Conservation (phyloP, 2,113 vertebrate species). For the Chunga burmeisteri region DNA sequence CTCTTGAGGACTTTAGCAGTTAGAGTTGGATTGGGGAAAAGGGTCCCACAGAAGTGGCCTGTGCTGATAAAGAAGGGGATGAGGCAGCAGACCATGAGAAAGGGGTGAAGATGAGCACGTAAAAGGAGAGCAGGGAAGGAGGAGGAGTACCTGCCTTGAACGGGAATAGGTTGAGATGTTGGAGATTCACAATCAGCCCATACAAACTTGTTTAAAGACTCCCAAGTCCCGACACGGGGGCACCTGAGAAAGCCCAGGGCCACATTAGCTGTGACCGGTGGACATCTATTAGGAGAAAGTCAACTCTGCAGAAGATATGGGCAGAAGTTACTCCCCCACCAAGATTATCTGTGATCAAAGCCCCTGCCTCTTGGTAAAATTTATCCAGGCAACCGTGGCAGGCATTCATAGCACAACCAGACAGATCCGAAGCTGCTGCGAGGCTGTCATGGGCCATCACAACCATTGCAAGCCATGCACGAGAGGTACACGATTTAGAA, state of each 20-base stretch:
- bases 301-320: background rate
- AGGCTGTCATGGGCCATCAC: background rate
- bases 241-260: background rate
- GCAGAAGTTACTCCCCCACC: background rate
- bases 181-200: background rate
- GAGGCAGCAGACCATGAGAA: background rate
- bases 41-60: background rate
- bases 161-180: background rate
- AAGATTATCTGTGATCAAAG: background rate
- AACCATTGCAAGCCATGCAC: background rate
- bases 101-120: background rate
- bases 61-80: background rate
- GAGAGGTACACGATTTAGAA: background rate
- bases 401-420: background rate
- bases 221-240: accelerated
- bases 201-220: background rate
- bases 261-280: accelerated
- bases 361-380: background rate
- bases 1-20: background rate
- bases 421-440: background rate
- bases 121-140: background rate
- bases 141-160: background rate
- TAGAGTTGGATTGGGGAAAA: background rate
- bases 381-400: background rate
- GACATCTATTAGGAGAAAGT: background rate